Evolutionary conservation across 1,140 invertebrate species (phyloP).

Genomic region (Nymphalis io): DNA sequence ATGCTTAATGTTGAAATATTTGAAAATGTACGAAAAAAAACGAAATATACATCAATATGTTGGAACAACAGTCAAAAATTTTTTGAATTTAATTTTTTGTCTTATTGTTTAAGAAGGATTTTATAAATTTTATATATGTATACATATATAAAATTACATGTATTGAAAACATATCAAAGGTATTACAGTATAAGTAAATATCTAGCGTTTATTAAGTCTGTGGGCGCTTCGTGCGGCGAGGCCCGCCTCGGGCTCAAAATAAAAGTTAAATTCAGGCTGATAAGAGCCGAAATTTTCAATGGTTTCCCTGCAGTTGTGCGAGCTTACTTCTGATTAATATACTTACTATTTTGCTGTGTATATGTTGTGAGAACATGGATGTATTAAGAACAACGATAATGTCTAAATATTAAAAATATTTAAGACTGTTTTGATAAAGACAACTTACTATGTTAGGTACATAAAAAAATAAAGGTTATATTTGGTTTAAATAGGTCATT

Average conservation of each 20-base stretch:
- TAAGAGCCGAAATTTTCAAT: slow-evolving; percentile 78
- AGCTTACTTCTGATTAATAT: slow-evolving; percentile 26
- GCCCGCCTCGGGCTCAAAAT: slow-evolving; percentile 68
- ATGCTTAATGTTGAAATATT: no score
- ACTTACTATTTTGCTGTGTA: slow-evolving; percentile 27
- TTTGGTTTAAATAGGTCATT: no score
- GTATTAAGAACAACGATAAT: background rate
- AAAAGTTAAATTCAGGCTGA: slow-evolving; percentile 70
- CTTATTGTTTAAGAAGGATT: no score
- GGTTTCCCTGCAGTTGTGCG: slow-evolving; percentile 51
- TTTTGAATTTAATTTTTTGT: no score
- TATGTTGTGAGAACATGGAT: slow-evolving; percentile 15
- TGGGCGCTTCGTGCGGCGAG: slow-evolving; percentile 56
- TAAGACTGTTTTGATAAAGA: no score
- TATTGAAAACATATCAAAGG: slow-evolving; percentile 5
- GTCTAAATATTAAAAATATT: background rate
- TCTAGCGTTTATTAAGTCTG: slow-evolving; percentile 47
- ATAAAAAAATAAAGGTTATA: no score
- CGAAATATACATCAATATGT: no score
- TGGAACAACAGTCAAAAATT: no score
- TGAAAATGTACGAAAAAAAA: no score
- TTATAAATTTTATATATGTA: no score
- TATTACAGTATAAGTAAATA: slow-evolving; percentile 6
- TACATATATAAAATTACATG: background rate
- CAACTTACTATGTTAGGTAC: no score